Evolutionary conservation across 2,888 invertebrate genomes (phyloP).

Genomic region (Parelbella ahira): DNA sequence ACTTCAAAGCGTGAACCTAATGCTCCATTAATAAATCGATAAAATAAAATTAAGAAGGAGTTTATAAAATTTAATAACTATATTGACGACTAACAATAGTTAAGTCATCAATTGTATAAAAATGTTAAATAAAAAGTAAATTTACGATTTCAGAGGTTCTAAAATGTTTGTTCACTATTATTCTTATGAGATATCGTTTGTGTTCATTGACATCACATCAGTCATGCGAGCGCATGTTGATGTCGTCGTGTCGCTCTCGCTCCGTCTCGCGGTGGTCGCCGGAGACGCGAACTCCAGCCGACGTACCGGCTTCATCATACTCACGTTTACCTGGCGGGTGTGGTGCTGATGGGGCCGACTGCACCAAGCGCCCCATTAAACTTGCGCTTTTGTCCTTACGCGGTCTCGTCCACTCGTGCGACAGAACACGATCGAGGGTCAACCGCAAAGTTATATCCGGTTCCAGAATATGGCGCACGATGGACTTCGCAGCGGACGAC

Average conservation of each 20-base stretch:
- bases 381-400: conserved; percentile 82
- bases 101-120: conserved; percentile 69
- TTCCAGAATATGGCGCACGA: conserved; percentile 90
- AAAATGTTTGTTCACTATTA: conserved; percentile 48
- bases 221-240: conserved; percentile 66
- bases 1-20: too few species aligned
- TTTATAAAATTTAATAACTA: conserved; percentile 57
- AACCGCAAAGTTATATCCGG: conserved; percentile 89
- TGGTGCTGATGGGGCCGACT: conserved; percentile 77
- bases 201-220: conserved; percentile 36
- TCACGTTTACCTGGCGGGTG: conserved; percentile 60
- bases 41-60: neutral
- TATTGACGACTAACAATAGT: conserved; percentile 73
- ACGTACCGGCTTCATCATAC: conserved; percentile 68
- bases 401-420: conserved; percentile 87
- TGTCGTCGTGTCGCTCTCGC: conserved; percentile 70
- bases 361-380: conserved; percentile 81
- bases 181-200: conserved; percentile 27
- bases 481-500: conserved; percentile 85
- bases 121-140: conserved; percentile 56
- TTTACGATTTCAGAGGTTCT: conserved; percentile 60
- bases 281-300: conserved; percentile 65
- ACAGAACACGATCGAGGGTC: conserved; percentile 86
- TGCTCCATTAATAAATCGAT: too few species aligned
- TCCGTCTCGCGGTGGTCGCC: conserved; percentile 71